These are phyloP conservation scores for Falco columbarius DNA, from an alignment of 2,797 vertebrate species.

Conservation along the genomic window DNA sequence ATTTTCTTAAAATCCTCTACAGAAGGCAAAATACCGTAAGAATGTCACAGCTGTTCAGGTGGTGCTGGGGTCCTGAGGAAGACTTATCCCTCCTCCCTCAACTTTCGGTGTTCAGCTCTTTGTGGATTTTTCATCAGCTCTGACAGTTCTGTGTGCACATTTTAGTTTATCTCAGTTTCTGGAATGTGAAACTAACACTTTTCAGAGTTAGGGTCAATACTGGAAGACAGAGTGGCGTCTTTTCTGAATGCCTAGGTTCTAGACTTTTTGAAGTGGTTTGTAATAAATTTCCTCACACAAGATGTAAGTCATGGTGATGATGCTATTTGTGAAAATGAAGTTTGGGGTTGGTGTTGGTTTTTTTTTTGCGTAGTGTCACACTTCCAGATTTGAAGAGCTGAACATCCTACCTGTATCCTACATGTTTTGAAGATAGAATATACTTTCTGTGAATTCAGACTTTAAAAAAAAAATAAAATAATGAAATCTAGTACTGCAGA, in stretches of 20 bases:
- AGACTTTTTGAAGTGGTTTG: not conserved
- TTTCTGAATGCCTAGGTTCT: not conserved
- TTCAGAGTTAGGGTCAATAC: not conserved
- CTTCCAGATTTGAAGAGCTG: not conserved
- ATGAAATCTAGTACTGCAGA: not conserved
- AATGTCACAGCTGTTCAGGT: not conserved
- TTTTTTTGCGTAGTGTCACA: not conserved
- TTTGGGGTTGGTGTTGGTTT: not conserved
- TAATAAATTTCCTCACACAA: not conserved
- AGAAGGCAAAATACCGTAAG: not conserved
- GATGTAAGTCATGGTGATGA: not conserved
- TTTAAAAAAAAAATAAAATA: not conserved
- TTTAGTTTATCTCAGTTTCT: not conserved
- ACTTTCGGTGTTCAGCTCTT: not conserved
- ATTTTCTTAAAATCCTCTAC: not conserved
- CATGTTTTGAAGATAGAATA: not conserved
- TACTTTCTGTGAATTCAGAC: not conserved
- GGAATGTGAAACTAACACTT: not conserved
- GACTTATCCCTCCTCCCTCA: not conserved
- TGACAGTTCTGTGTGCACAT: not conserved
- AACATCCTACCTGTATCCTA: not conserved
- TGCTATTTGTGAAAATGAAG: not conserved
- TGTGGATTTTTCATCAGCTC: not conserved
- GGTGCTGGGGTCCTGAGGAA: not conserved
- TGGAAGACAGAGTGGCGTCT: not conserved